Conservation (phyloP, 2,797 vertebrate genomes). For the Sebastes flavidus region DNA sequence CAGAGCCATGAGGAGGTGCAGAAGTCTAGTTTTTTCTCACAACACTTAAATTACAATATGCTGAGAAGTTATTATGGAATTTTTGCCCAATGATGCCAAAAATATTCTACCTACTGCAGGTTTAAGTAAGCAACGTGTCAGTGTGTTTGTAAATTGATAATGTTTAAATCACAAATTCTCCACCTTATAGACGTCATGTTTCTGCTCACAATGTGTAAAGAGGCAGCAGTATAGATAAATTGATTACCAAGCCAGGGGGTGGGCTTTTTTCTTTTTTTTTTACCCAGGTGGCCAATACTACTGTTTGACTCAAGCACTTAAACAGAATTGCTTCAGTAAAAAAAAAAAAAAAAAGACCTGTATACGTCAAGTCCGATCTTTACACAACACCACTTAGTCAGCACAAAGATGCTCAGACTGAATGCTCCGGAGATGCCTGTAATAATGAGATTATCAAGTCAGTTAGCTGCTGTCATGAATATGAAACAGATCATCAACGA, state of each 20-base stretch:
- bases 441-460: constrained; percentile 52
- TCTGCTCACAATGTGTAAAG: constrained; percentile 24
- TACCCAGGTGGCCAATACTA: constrained; percentile 62
- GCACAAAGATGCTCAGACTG: constrained; percentile 35
- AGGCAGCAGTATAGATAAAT: constrained; percentile 61
- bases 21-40: no score
- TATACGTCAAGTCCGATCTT: constrained; percentile 37
- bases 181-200: constrained; percentile 4
- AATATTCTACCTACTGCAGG: no score
- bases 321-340: constrained; percentile 68
- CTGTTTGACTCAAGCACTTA: constrained; percentile 70
- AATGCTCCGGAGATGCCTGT: constrained; percentile 3
- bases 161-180: neutral
- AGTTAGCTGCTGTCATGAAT: constrained; percentile 39
- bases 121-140: neutral
- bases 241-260: constrained; percentile 47
- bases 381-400: constrained; percentile 56
- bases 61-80: no score
- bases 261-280: constrained; percentile 6
- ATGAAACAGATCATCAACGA: constrained; percentile 27
- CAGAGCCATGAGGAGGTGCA: no score
- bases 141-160: neutral
- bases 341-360: constrained; percentile 55
- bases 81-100: no score
- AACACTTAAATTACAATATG: no score